These are phyloP conservation scores for Pandemis cinnamomeana DNA, from an alignment of 2,888 invertebrate species.

Conservation along the genomic window DNA sequence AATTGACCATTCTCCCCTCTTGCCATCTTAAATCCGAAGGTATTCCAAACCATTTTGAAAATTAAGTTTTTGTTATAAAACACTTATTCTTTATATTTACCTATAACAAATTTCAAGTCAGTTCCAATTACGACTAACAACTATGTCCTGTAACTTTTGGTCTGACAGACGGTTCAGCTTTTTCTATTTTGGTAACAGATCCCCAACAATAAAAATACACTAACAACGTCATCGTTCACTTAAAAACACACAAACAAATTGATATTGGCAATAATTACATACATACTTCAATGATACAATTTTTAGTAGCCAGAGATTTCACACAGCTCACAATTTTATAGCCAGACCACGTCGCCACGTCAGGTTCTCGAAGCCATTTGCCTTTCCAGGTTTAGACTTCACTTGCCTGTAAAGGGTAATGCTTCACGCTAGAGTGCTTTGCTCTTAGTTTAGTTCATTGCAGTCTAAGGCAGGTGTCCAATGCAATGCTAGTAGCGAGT, in stretches of 20 bases:
- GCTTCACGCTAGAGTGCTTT: slow-evolving; percentile 22
- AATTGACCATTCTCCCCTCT: no score
- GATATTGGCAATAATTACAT: not conserved
- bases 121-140: no score
- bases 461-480: slow-evolving; percentile 8
- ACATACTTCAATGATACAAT: not conserved
- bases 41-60: no score
- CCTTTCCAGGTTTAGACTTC: slow-evolving; percentile 31
- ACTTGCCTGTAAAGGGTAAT: slow-evolving; percentile 32
- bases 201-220: not conserved
- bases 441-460: slow-evolving; percentile 10
- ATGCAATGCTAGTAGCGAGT: not conserved
- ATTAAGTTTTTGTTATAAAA: no score
- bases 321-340: slow-evolving; percentile 12
- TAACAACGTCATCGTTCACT: not conserved
- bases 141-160: no score
- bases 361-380: slow-evolving; percentile 29
- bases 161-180: no score
- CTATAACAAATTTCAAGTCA: no score
- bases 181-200: no score
- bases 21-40: no score
- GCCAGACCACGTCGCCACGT: slow-evolving; percentile 23
- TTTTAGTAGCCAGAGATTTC: slow-evolving; percentile 15
- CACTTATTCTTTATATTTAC: no score
- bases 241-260: not conserved